Base-by-base conservation (phyloP, 2,888 invertebrate genomes). In the Neoascia interrupta region DNA sequence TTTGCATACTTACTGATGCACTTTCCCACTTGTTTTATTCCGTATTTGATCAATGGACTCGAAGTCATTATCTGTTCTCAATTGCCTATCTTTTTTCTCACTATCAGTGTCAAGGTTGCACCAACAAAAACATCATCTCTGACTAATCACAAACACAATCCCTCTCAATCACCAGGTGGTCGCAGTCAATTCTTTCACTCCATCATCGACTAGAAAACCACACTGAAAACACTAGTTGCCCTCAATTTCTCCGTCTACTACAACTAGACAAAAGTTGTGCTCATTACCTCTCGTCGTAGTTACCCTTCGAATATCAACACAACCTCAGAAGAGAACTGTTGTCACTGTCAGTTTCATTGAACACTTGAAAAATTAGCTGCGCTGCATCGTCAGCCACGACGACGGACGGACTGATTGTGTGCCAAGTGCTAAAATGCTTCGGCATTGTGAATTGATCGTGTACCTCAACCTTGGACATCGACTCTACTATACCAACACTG, bases 91-190 rank as follows among this genome's bases (percentile, higher is more conserved):
- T n/a, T n/a, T n/a, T n/a, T n/a, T n/a, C n/a, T 5, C 16, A 10
- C 16, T 10, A 76, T 60, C 64, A 53, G 51, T 70, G 64, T 18
- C 70, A 72, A 60, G 47, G 53, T 47, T 36, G 31, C 1, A 28
- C 31, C 11, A 8, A 11, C 11, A 41, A 3, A 18, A 26, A 11
- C 34, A 19, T n/a, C 19, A 53, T 8, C 5, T 6, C 39, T 10
- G 5, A 4, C 18, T 2, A 18, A 39, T 5, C 8, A 16, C 3
- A 16, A 18, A 31, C 18, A n/a, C n/a, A n/a, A n/a, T n/a, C n/a
- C n/a, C n/a, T n/a, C n/a, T n/a, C n/a, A 10, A 39, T 4, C 58
- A 72, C 45, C 73, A 74, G 73, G 66, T 74, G 73, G 45, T 63
- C 8, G 23, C 10, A n/a, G 54, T 41, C 3, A 11, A n/a, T 39